phyloP scores from a whole-genome alignment of 1,140 invertebrate genomes.

The Parapsyche elsis region DNA sequence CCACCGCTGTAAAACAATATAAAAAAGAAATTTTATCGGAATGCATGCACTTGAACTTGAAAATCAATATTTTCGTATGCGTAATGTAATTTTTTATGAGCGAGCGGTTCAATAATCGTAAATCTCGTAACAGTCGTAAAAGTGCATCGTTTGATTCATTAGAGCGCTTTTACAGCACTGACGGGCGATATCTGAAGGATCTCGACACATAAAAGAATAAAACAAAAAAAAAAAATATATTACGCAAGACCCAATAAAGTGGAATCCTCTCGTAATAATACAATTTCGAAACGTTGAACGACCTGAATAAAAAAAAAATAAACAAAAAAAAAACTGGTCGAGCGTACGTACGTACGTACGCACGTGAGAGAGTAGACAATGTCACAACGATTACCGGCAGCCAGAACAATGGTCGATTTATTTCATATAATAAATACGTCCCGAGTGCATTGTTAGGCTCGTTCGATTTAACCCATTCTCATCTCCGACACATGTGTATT shows the following conservation, averaged over 20 bases:
- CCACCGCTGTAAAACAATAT: neutral
- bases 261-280: neutral
- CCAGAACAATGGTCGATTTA: slow-evolving; percentile 8
- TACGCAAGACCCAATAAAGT: neutral
- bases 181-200: neutral
- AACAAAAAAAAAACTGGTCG: neutral
- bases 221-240: neutral
- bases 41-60: neutral
- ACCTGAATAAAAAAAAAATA: neutral
- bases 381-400: slow-evolving; percentile 17
- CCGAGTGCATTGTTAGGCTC: neutral
- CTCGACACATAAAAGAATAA: neutral
- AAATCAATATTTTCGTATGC: slow-evolving; percentile 2
- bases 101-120: slow-evolving; percentile 27
- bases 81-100: slow-evolving; percentile 19
- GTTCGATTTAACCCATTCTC: too few relatives aligned
- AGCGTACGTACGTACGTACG: neutral
- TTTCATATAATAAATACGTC: slow-evolving; percentile 18
- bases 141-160: slow-evolving; percentile 38
- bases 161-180: slow-evolving; percentile 22
- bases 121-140: slow-evolving; percentile 33
- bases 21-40: neutral
- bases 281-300: neutral
- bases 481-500: too few relatives aligned
- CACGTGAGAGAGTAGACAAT: neutral